Evolutionary conservation across 2,113 vertebrate species (phyloP).

Genomic region (Poecilia latipinna): DNA sequence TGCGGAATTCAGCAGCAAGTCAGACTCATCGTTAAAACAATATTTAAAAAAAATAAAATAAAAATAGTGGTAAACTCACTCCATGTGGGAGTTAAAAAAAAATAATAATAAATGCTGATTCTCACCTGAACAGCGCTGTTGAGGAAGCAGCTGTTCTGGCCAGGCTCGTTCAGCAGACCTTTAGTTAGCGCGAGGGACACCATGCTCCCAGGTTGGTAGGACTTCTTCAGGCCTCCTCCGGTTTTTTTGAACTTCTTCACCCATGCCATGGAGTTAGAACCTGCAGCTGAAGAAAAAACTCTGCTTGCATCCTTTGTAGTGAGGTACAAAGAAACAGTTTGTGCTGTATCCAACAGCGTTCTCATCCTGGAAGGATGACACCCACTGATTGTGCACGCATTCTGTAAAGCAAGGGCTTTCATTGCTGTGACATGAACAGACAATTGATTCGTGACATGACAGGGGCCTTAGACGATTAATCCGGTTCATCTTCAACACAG

Average conservation of each 20-base stretch:
- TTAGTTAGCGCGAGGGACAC: slow-evolving; percentile 94
- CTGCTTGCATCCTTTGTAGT: not conserved
- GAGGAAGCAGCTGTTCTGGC: slow-evolving; percentile 99
- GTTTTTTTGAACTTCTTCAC: slow-evolving; percentile 94
- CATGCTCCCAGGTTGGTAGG: slow-evolving; percentile 95
- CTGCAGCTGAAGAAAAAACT: slow-evolving; percentile 52
- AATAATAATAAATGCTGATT: not conserved
- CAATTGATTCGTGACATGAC: not conserved
- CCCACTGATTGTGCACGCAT: not conserved
- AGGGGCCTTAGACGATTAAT: slow-evolving; percentile 9
- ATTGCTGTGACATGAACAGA: not conserved
- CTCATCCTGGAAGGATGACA: not conserved
- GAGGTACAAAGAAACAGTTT: not conserved
- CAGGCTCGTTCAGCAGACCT: slow-evolving; percentile 94
- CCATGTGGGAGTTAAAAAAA: not conserved
- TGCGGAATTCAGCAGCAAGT: not conserved
- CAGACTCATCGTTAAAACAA: not conserved
- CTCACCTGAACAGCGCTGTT: slow-evolving; percentile 98
- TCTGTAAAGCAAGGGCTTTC: not conserved
- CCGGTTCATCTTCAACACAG: slow-evolving; percentile 39
- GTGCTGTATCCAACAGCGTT: not conserved
- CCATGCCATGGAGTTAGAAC: slow-evolving; percentile 90
- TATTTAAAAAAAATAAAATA: not conserved
- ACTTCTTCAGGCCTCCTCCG: slow-evolving; percentile 88
- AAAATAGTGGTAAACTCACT: not conserved